These are phyloP conservation scores for Bugula neritina DNA, from an alignment of 2,888 invertebrate species.

Conservation along the genomic window DNA sequence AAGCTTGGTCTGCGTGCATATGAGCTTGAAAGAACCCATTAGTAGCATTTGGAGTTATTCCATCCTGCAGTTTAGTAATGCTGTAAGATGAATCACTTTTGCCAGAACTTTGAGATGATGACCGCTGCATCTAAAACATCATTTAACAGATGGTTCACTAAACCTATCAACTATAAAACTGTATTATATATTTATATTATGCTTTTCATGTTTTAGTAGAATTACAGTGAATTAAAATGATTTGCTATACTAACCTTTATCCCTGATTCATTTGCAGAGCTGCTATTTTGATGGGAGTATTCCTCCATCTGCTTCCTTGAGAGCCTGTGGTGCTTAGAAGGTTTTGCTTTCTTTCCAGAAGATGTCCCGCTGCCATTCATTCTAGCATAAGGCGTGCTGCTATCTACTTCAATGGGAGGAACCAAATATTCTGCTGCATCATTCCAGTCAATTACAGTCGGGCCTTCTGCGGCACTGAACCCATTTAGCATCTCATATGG, in stretches of 20 bases:
- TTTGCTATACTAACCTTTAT: background rate
- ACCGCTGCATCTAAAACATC: background rate
- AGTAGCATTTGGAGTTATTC: background rate
- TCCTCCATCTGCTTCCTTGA: conserved; percentile 11
- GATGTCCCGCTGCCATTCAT: background rate
- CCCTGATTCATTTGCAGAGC: background rate
- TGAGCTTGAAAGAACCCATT: conserved; percentile 3
- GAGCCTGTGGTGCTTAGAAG: conserved; percentile 17
- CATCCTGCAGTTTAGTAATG: background rate
- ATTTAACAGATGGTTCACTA: no score
- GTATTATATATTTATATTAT: no score
- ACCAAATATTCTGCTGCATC: background rate
- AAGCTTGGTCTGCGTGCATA: conserved; percentile 1
- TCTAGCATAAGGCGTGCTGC: background rate
- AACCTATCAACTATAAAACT: no score
- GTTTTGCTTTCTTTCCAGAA: background rate
- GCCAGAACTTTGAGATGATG: background rate
- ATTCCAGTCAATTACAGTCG: background rate
- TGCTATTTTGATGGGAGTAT: background rate
- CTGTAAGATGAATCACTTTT: conserved; percentile 16
- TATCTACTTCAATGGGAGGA: background rate
- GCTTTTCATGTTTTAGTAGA: no score
- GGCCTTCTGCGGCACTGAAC: background rate
- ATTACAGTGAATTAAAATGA: no score
- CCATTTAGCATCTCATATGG: conserved; percentile 3